Evolutionary conservation across 2,797 vertebrate genomes (phyloP).

Genomic region (Oreonectes daqikongensis): DNA sequence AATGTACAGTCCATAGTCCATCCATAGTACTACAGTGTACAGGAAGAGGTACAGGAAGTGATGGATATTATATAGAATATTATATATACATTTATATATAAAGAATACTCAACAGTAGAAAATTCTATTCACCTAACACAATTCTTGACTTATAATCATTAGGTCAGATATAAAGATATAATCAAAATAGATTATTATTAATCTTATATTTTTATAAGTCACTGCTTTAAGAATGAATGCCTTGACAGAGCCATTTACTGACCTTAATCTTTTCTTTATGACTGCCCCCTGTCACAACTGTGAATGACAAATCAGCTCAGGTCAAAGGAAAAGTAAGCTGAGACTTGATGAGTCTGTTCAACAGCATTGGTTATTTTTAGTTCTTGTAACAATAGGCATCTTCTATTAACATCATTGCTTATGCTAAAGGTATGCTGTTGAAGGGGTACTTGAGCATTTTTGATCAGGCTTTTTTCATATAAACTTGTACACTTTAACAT

Average conservation of each 20-base stretch:
- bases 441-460: no score
- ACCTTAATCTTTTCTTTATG: not conserved
- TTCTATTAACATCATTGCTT: not conserved
- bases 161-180: no score
- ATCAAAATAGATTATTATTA: no score
- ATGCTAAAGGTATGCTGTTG: not conserved
- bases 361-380: not conserved
- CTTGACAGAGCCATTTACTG: not conserved
- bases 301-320: not conserved
- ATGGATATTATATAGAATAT: not conserved
- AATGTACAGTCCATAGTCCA: slow-evolving; percentile 33
- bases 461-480: not conserved
- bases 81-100: not conserved
- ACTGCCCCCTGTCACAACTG: not conserved
- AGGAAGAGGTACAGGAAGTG: not conserved
- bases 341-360: not conserved
- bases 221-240: not conserved
- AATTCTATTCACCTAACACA: no score
- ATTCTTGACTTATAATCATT: no score
- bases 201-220: no score
- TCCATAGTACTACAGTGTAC: not conserved
- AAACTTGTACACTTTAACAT: slow-evolving; percentile 4
- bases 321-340: not conserved
- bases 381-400: not conserved
- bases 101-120: no score